These are phyloP conservation scores for Triplophysa dalaica DNA, from an alignment of 2,113 vertebrate species.

Conservation along the genomic window DNA sequence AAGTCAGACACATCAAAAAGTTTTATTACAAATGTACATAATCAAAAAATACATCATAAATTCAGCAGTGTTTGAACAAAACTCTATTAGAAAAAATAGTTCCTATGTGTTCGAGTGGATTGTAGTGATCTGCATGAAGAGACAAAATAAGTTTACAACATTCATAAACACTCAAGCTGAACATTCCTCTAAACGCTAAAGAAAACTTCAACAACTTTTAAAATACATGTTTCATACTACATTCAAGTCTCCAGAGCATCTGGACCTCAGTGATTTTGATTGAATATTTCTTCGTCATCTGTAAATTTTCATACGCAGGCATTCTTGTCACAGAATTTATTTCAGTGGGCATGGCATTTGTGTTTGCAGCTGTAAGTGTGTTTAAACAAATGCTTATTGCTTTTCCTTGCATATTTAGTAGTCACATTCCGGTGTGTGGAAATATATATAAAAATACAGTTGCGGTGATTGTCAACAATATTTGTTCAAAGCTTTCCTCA, in stretches of 20 bases:
- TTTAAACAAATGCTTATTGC: background rate
- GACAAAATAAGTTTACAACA: slow-evolving; percentile 4
- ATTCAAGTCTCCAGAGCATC: background rate
- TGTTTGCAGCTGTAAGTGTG: slow-evolving; percentile 1
- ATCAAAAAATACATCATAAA: slow-evolving; percentile 1
- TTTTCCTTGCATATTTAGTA: slow-evolving; percentile 9
- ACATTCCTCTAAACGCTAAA: background rate
- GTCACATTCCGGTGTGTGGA: background rate
- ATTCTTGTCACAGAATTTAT: background rate
- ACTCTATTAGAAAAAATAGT: background rate
- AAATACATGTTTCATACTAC: no score
- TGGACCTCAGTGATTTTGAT: background rate
- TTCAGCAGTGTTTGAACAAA: background rate
- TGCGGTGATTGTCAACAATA: slow-evolving; percentile 27
- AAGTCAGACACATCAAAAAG: background rate
- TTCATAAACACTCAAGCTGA: background rate
- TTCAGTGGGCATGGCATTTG: background rate
- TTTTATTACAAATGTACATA: slow-evolving; percentile 27
- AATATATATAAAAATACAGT: background rate
- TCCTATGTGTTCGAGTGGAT: background rate
- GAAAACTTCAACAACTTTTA: background rate
- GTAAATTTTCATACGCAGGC: background rate
- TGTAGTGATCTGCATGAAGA: background rate
- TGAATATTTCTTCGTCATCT: slow-evolving; percentile 3
- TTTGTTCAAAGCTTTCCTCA: background rate